phyloP scores from a whole-genome alignment of 2,888 invertebrate genomes.

The Coenonympha glycerion region DNA sequence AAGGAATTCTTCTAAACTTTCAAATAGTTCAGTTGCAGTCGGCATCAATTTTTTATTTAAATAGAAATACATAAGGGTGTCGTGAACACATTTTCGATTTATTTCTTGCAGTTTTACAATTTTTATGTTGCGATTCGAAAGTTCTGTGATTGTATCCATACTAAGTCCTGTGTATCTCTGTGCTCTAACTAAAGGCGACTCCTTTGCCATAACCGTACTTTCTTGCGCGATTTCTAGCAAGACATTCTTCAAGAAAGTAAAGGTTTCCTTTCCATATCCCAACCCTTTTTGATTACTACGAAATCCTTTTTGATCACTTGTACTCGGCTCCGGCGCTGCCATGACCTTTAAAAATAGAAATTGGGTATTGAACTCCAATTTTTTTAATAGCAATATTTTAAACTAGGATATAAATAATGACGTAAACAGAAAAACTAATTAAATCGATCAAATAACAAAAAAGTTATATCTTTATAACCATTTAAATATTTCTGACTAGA shows the following conservation, averaged over 20 bases:
- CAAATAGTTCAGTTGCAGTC: constrained; percentile 12
- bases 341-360: background rate
- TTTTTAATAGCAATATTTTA: too few species aligned
- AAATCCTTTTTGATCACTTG: background rate
- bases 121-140: background rate
- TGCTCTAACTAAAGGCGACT: background rate
- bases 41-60: constrained; percentile 6
- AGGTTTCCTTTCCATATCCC: constrained; percentile 12
- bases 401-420: too few species aligned
- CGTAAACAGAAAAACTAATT: too few species aligned
- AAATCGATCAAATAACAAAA: too few species aligned
- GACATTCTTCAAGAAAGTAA: constrained; percentile 12
- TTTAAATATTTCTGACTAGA: too few species aligned
- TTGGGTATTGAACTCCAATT: too few species aligned
- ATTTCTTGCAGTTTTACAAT: constrained; percentile 1
- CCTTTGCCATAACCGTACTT: background rate
- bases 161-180: constrained; percentile 9
- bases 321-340: background rate
- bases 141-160: background rate
- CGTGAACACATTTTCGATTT: constrained; percentile 11
- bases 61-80: constrained; percentile 7
- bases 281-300: background rate
- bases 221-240: constrained; percentile 8
- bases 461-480: too few species aligned
- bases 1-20: constrained; percentile 1